phyloP scores from a whole-genome alignment of 2,888 invertebrate species.

The Resseliella maxima region DNA sequence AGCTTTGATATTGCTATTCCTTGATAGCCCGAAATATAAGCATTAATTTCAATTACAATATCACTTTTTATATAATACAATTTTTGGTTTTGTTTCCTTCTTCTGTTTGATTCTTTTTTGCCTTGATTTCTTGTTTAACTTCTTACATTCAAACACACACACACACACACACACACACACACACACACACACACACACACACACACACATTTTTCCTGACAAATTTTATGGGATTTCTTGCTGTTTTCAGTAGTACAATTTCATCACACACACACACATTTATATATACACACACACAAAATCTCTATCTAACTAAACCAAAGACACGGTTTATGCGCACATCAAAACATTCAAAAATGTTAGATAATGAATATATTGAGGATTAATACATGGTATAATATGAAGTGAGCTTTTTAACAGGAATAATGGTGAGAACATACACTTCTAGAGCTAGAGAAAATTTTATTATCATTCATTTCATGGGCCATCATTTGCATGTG shows the following conservation, averaged over 20 bases:
- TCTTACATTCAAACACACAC: too few relatives aligned
- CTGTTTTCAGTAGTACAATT: too few relatives aligned
- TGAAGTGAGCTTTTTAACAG: not conserved
- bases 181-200: too few relatives aligned
- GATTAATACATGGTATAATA: not conserved
- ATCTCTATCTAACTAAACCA: not conserved
- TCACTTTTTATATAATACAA: not conserved
- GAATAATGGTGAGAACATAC: not conserved
- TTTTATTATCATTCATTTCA: not conserved
- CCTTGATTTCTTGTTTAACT: not conserved
- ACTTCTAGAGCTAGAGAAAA: not conserved
- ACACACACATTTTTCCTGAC: too few relatives aligned
- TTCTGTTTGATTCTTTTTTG: not conserved
- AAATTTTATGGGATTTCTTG: too few relatives aligned
- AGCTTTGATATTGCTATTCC: too few relatives aligned
- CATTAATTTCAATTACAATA: conserved; percentile 24
- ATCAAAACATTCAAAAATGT: too few relatives aligned
- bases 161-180: too few relatives aligned
- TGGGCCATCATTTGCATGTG: conserved; percentile 17
- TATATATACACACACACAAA: too few relatives aligned
- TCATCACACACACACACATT: too few relatives aligned
- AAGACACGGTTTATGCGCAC: not conserved
- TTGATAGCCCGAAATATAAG: too few relatives aligned
- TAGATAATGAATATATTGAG: not conserved
- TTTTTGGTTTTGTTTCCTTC: not conserved